Evolutionary conservation across 2,797 vertebrate species (phyloP).

Genomic region (Phoebastria nigripes): DNA sequence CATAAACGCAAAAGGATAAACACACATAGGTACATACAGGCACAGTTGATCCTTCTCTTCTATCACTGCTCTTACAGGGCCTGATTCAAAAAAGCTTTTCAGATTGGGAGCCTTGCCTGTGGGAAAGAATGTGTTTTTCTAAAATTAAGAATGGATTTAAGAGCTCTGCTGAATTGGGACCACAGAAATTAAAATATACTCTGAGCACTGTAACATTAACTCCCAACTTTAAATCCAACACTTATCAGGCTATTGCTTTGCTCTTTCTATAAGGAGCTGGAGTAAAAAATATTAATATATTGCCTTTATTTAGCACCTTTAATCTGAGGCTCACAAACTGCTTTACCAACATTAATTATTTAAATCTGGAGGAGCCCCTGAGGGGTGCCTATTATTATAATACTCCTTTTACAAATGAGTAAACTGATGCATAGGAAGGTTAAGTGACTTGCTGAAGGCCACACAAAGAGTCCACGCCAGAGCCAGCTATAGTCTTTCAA

Average conservation of each 20-base stretch:
- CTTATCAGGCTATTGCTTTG: not conserved
- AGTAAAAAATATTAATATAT: not conserved
- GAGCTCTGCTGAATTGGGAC: not conserved
- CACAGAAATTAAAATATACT: not conserved
- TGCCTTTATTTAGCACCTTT: conserved; percentile 32
- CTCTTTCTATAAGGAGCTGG: not conserved
- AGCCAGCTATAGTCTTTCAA: not conserved
- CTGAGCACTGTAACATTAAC: not conserved
- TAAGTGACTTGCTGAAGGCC: conserved; percentile 33
- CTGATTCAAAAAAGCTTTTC: not conserved
- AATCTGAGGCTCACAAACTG: conserved; percentile 6
- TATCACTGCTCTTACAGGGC: not conserved
- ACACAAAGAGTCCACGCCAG: conserved; percentile 8
- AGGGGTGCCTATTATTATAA: conserved; percentile 35
- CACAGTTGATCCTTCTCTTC: not conserved
- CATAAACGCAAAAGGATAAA: not conserved
- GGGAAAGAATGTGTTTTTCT: not conserved
- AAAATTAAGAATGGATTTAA: not conserved
- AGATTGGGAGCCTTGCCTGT: not conserved
- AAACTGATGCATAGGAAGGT: conserved; percentile 14
- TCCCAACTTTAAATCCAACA: not conserved
- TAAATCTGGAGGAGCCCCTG: not conserved
- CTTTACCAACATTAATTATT: conserved; percentile 43
- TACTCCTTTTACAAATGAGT: conserved; percentile 37
- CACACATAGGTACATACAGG: not conserved